Conservation (phyloP, 2,797 vertebrate genomes). For the Synaphobranchus kaupii region DNA sequence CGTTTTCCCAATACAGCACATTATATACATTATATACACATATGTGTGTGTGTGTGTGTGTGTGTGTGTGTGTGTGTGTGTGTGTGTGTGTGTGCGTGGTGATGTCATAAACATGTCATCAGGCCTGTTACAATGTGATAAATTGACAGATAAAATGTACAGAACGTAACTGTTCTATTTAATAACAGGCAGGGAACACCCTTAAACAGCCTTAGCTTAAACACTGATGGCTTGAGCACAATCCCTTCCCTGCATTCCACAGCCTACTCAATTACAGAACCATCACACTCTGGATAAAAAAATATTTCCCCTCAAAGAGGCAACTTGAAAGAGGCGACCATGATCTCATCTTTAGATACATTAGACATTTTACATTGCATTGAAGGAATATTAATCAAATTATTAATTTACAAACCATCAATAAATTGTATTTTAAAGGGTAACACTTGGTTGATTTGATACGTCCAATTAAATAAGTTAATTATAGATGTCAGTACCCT, state of each 20-base stretch:
- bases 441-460: not conserved
- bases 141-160: not conserved
- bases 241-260: conserved; percentile 17
- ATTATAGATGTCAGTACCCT: not conserved
- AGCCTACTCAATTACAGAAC: not conserved
- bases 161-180: conserved; percentile 3
- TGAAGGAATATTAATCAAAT: not conserved
- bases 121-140: not conserved
- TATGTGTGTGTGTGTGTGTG: too few relatives aligned
- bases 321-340: not conserved
- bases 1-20: too few relatives aligned
- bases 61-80: too few relatives aligned
- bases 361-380: not conserved
- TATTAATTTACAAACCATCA: not conserved
- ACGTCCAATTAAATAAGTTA: not conserved
- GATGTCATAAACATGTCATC: too few relatives aligned
- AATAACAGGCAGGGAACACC: conserved; percentile 34
- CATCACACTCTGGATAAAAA: not conserved
- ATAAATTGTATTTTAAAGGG: not conserved
- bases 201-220: too few relatives aligned
- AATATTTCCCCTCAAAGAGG: not conserved
- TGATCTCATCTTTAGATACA: not conserved
- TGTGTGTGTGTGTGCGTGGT: too few relatives aligned
- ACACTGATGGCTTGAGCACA: conserved; percentile 20
- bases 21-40: too few relatives aligned